Conservation (phyloP, 2,113 vertebrate genomes). For the Lonchura striata region DNA sequence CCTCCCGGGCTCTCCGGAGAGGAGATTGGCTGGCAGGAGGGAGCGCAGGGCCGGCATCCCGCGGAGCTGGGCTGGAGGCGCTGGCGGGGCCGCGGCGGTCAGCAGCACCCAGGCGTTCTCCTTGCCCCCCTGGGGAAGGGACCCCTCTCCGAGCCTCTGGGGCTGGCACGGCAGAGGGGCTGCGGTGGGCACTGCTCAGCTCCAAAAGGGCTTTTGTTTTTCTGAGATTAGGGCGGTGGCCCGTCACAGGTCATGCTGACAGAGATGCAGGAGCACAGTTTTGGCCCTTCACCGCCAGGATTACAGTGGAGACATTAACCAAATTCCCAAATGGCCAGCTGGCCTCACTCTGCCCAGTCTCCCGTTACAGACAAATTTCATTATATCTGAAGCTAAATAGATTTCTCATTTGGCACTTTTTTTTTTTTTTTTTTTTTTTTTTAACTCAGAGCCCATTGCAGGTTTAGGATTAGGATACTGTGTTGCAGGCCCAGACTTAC, state of each 20-base stretch:
- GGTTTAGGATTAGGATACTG: too few relatives aligned
- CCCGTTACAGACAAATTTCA: not conserved
- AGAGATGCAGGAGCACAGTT: not conserved
- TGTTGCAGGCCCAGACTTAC: not conserved
- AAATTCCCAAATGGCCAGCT: not conserved
- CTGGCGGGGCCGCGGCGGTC: not conserved
- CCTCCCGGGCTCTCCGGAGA: not conserved
- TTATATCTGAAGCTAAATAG: not conserved
- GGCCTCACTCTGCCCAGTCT: not conserved
- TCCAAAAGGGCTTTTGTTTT: not conserved
- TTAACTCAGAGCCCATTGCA: not conserved
- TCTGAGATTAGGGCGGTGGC: not conserved
- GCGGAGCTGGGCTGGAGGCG: fast-evolving
- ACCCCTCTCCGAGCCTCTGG: fast-evolving
- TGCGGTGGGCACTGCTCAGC: not conserved
- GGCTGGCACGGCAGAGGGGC: not conserved
- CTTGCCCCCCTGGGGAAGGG: not conserved
- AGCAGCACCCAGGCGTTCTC: not conserved
- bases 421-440: not conserved
- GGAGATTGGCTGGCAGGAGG: not conserved
- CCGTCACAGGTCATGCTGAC: not conserved
- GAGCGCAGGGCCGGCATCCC: not conserved
- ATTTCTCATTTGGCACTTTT: not conserved
- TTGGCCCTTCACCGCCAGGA: not conserved
- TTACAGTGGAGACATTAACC: not conserved